A percentile compares a stretch with the other conserved stretches of the same genome.
Evolutionary conservation across 2,113 vertebrate species (phyloP).

Genomic region (Meleagris gallopavo): DNA sequence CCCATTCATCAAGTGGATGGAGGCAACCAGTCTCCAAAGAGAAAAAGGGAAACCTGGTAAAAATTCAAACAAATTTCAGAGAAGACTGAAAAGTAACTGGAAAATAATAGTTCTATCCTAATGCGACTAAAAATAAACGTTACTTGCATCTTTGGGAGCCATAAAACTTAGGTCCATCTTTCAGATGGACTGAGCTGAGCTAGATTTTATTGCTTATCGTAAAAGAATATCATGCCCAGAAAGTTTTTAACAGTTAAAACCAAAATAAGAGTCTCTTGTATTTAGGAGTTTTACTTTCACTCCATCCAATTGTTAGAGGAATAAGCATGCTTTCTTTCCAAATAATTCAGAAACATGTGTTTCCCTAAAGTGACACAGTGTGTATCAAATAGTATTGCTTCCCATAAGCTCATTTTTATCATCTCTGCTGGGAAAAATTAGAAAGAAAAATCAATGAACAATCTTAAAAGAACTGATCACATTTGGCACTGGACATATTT

Average conservation of each 20-base stretch:
- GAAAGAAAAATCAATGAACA: neutral
- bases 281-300: neutral
- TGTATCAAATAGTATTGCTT: neutral
- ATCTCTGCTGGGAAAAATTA: neutral
- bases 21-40: neutral
- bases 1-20: neutral
- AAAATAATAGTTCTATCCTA: neutral
- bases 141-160: neutral
- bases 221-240: neutral
- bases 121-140: neutral
- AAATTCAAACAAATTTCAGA: neutral
- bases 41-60: neutral
- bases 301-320: neutral
- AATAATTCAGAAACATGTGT: neutral
- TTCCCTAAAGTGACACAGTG: neutral
- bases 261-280: neutral
- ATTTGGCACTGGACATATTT: neutral
- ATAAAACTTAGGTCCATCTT: neutral
- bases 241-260: neutral
- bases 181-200: neutral
- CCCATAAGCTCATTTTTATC: neutral
- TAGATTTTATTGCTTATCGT: neutral
- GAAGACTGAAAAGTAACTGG: neutral
- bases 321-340: conserved; percentile 12
- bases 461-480: neutral